Percentiles rank a stretch among this genome's conserved stretches.
Evolutionary conservation across 64 coral and sea anemone species (phyloP).

Genomic region (Montipora cactus): DNA sequence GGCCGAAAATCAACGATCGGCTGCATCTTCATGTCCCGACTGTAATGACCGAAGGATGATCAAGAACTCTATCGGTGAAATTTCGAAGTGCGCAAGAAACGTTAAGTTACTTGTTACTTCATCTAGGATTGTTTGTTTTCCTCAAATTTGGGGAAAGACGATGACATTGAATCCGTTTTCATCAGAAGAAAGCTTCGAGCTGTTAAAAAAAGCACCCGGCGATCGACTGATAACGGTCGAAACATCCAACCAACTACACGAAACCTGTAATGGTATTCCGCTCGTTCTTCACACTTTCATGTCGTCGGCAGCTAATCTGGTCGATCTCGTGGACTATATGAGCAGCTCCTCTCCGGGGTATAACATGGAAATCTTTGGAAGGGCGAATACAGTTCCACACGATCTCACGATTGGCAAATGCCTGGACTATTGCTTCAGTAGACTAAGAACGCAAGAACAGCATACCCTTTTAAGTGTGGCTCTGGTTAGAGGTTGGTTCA

Average conservation of each 20-base stretch:
- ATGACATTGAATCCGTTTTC: background rate
- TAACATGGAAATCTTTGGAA: background rate
- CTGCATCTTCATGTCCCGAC: no score
- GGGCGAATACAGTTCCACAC: background rate
- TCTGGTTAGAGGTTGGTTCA: background rate
- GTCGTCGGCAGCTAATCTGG: background rate
- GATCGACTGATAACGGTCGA: background rate
- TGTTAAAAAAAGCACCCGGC: background rate
- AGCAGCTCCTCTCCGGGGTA: no score
- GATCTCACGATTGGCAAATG: background rate
- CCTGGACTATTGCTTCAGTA: background rate
- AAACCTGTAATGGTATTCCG: conserved; percentile 19
- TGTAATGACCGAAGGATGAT: background rate
- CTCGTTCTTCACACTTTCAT: conserved; percentile 7
- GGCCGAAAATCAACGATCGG: no score
- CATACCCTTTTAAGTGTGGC: background rate
- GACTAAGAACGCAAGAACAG: background rate
- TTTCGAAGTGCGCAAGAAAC: background rate
- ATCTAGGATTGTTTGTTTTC: background rate
- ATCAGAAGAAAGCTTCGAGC: background rate
- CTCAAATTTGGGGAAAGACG: background rate
- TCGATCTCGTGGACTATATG: background rate
- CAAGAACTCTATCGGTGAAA: background rate
- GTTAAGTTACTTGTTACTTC: conserved; percentile 20
- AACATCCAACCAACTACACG: background rate